Conservation (phyloP, 2,888 invertebrate species). For the Bhutanitis thaidina region DNA sequence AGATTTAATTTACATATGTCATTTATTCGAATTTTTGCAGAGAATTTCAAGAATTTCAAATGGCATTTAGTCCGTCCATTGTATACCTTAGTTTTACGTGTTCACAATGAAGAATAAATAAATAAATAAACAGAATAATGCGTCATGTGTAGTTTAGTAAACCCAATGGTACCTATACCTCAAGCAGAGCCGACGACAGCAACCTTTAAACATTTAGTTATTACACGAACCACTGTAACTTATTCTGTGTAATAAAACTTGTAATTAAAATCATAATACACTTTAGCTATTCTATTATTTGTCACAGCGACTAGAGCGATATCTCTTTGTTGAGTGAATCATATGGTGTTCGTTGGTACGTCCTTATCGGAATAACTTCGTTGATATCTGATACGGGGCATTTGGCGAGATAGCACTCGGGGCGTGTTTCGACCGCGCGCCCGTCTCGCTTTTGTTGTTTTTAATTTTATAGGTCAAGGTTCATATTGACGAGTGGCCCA, state of each 20-base stretch:
- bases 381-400: conserved; percentile 58
- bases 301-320: not conserved
- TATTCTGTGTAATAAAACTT: too few species aligned
- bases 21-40: too few species aligned
- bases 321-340: not conserved
- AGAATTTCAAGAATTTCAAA: too few species aligned
- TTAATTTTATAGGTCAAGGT: conserved; percentile 45
- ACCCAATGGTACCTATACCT: too few species aligned
- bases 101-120: too few species aligned
- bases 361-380: conserved; percentile 22
- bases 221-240: not conserved
- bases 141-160: too few species aligned
- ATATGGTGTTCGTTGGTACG: too few species aligned
- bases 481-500: not conserved
- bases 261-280: too few species aligned
- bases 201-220: not conserved
- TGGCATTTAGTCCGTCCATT: too few species aligned
- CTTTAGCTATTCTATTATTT: not conserved
- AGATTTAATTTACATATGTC: too few species aligned
- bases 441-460: conserved; percentile 32
- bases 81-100: too few species aligned
- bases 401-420: conserved; percentile 37
- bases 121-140: too few species aligned
- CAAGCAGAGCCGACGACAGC: not conserved
- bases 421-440: conserved; percentile 18